Conservation (phyloP, 35 echinoderm and acorn worm genomes). For the Apostichopus japonicus region DNA sequence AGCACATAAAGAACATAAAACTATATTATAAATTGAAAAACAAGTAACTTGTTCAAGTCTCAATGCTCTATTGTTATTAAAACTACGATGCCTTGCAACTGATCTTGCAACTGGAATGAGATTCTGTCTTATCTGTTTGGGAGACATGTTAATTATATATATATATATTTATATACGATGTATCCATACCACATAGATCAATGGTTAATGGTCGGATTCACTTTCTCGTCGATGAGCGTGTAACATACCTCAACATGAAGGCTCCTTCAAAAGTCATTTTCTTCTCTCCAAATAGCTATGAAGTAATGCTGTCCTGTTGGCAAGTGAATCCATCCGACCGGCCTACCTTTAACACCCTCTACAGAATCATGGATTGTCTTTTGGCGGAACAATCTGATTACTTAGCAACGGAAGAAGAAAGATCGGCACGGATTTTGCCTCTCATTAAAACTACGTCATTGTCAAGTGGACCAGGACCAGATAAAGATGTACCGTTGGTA, state of each 20-base stretch:
- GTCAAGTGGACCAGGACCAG: not conserved
- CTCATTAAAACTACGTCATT: conserved; percentile 27
- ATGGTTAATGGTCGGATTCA: not conserved
- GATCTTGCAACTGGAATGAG: too few species aligned
- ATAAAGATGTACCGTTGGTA: conserved; percentile 4
- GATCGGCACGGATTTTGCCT: conserved; percentile 8
- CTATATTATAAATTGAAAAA: too few species aligned
- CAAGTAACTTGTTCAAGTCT: too few species aligned
- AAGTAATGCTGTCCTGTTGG: conserved; percentile 85
- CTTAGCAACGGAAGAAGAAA: conserved; percentile 47
- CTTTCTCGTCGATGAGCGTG: too few species aligned
- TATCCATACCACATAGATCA: too few species aligned
- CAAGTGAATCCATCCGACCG: conserved; percentile 70
- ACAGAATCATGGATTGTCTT: conserved; percentile 75
- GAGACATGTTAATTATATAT: too few species aligned
- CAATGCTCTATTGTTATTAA: too few species aligned
- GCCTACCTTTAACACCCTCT: conserved; percentile 79
- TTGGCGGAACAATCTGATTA: conserved; percentile 75
- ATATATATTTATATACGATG: too few species aligned
- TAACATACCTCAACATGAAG: too few species aligned
- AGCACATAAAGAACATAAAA: too few species aligned
- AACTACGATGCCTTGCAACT: too few species aligned
- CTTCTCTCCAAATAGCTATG: conserved; percentile 58
- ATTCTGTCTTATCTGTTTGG: too few species aligned
- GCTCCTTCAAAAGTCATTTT: not conserved